Percentiles rank a stretch among this genome's conserved stretches.
These are phyloP conservation scores for Gortyna flavago DNA, from an alignment of 2,888 invertebrate species.

Conservation along the genomic window DNA sequence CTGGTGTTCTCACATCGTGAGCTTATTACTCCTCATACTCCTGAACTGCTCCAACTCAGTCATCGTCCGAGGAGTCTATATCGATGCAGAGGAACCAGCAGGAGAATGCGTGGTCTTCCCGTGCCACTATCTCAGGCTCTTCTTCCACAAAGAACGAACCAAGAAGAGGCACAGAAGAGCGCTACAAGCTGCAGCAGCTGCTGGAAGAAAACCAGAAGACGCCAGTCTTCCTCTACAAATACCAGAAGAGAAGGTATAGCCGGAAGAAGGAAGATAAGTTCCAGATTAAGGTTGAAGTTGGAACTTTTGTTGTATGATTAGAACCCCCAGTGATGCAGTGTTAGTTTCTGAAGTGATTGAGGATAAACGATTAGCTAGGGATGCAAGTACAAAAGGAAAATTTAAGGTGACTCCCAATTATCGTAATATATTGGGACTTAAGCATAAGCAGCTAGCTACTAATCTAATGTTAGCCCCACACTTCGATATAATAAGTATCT, in stretches of 20 bases:
- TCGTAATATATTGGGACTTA: slow-evolving; percentile 15
- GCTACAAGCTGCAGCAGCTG: slow-evolving; percentile 78
- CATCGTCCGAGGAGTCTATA: slow-evolving; percentile 96
- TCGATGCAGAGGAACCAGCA: slow-evolving; percentile 95
- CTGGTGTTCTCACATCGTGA: slow-evolving; percentile 94
- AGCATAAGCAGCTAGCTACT: not conserved
- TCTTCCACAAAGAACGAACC: slow-evolving; percentile 92
- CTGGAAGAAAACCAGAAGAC: slow-evolving; percentile 80
- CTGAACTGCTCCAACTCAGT: slow-evolving; percentile 96
- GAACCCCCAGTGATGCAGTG: slow-evolving; percentile 58
- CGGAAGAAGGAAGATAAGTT: slow-evolving; percentile 10
- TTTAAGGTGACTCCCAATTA: slow-evolving; percentile 5
- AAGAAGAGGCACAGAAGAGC: slow-evolving; percentile 90
- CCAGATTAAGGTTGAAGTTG: slow-evolving; percentile 36
- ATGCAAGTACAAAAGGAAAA: slow-evolving; percentile 39
- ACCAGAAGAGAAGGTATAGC: slow-evolving; percentile 85
- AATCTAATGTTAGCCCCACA: not conserved
- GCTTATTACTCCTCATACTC: slow-evolving; percentile 93
- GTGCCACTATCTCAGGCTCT: slow-evolving; percentile 94
- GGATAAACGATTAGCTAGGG: slow-evolving; percentile 28
- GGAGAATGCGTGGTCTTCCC: slow-evolving; percentile 96
- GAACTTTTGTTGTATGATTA: slow-evolving; percentile 46
- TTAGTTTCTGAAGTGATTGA: slow-evolving; percentile 49
- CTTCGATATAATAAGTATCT: not conserved
- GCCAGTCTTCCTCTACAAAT: slow-evolving; percentile 82